These are phyloP conservation scores for Schmidtea mediterranea DNA, from an alignment of 1,140 invertebrate genomes.

Conservation along the genomic window DNA sequence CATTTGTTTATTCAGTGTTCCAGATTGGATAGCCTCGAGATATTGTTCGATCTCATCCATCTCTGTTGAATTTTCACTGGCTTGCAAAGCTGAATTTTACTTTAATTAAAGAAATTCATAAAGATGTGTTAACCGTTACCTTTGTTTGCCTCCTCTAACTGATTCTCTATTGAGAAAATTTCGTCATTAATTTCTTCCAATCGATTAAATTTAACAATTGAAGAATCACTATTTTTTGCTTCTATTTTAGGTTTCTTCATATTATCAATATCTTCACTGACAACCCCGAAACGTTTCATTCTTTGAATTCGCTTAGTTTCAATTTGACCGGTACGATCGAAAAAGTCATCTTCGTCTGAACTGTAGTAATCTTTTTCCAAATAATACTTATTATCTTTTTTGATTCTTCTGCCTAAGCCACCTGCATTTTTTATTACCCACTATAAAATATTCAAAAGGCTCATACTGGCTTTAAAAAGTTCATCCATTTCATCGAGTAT, in stretches of 20 bases:
- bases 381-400: too few relatives aligned
- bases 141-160: too few relatives aligned
- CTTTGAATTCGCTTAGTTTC: conserved; percentile 54
- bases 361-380: conserved; percentile 64
- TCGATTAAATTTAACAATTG: too few relatives aligned
- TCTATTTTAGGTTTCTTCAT: background rate
- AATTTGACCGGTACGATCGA: conserved; percentile 70
- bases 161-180: too few relatives aligned
- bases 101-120: too few relatives aligned
- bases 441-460: too few relatives aligned
- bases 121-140: too few relatives aligned
- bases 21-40: background rate
- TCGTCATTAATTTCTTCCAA: too few relatives aligned
- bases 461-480: conserved; percentile 17
- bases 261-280: background rate
- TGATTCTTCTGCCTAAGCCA: too few relatives aligned
- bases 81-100: background rate
- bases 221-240: background rate
- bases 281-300: conserved; percentile 35
- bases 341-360: conserved; percentile 81
- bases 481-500: conserved; percentile 55
- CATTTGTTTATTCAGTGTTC: background rate
- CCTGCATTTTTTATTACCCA: too few relatives aligned
- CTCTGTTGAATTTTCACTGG: background rate
- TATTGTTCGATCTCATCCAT: conserved; percentile 3